These are phyloP conservation scores for Syngnathus scovelli DNA, from an alignment of 2,113 vertebrate species.

Conservation along the genomic window DNA sequence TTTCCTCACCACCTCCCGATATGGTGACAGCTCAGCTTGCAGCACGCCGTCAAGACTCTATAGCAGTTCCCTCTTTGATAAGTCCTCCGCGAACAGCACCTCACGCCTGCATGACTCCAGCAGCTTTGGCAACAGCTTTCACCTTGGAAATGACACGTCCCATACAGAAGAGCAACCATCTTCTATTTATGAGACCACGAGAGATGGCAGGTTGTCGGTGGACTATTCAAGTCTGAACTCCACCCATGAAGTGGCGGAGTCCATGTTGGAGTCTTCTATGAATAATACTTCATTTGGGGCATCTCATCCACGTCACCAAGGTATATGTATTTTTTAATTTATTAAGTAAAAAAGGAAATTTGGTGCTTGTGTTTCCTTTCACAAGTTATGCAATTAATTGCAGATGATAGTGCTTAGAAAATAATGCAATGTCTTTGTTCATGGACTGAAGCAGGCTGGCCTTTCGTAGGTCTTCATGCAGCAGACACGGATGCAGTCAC, in stretches of 20 bases:
- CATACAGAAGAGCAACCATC: conserved; percentile 30
- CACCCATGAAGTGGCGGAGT: conserved; percentile 38
- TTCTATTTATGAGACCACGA: conserved; percentile 33
- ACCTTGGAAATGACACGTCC: conserved; percentile 23
- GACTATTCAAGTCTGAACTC: conserved; percentile 47
- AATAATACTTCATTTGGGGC: conserved; percentile 36
- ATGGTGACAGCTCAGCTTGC: conserved; percentile 27
- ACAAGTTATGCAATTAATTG: not conserved
- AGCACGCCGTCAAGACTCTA: conserved; percentile 26
- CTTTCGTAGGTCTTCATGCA: conserved; percentile 33
- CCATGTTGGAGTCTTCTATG: conserved; percentile 52
- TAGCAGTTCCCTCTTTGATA: conserved; percentile 39
- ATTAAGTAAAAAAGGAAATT: not conserved
- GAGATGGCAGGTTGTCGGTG: conserved; percentile 28
- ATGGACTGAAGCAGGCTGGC: conserved; percentile 39
- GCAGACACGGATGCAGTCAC: conserved; percentile 44
- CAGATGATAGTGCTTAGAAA: no score
- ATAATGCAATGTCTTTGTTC: conserved; percentile 4
- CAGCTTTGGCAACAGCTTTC: conserved; percentile 38
- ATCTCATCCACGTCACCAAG: conserved; percentile 28
- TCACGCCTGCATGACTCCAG: conserved; percentile 34
- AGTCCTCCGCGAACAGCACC: conserved; percentile 18
- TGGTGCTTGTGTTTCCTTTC: not conserved
- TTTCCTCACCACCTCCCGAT: conserved; percentile 18
- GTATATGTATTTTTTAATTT: conserved; percentile 19